Conservation (phyloP, 2,113 vertebrate genomes). For the Toxotes chatareus region DNA sequence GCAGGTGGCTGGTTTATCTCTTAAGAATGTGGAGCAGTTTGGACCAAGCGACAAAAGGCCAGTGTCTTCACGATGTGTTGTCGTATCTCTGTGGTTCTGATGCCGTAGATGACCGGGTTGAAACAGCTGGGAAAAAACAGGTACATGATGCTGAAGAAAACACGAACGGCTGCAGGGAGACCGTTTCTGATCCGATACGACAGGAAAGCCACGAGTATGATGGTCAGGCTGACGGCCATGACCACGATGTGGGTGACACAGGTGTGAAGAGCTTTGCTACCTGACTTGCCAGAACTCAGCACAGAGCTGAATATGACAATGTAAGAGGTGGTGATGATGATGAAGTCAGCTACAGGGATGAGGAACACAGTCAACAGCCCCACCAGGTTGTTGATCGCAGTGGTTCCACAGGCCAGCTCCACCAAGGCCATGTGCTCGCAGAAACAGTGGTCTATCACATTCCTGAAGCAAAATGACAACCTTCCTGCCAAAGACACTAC, state of each 20-base stretch:
- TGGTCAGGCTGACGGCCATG: slow-evolving; percentile 6
- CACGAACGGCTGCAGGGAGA: slow-evolving; percentile 15
- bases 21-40: too few relatives aligned
- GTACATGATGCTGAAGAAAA: slow-evolving; percentile 53
- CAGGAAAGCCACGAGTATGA: slow-evolving; percentile 30
- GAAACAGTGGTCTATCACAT: slow-evolving; percentile 55
- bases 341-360: slow-evolving; percentile 21
- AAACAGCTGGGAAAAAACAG: slow-evolving; percentile 45
- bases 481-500: slow-evolving; percentile 17
- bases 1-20: too few relatives aligned
- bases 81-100: slow-evolving; percentile 52
- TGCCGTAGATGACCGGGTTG: slow-evolving; percentile 56
- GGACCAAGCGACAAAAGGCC: neutral
- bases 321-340: slow-evolving; percentile 40
- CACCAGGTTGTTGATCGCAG: slow-evolving; percentile 25
- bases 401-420: slow-evolving; percentile 55
- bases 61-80: slow-evolving; percentile 33
- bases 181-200: slow-evolving; percentile 36
- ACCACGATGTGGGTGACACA: slow-evolving; percentile 58
- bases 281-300: neutral
- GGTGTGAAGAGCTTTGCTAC: slow-evolving; percentile 41
- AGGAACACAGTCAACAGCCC: neutral
- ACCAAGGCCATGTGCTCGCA: slow-evolving; percentile 71
- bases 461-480: slow-evolving; percentile 16
- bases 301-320: slow-evolving; percentile 41